Conservation (phyloP, 1,140 invertebrate genomes). For the Lasaia peninsularis region DNA sequence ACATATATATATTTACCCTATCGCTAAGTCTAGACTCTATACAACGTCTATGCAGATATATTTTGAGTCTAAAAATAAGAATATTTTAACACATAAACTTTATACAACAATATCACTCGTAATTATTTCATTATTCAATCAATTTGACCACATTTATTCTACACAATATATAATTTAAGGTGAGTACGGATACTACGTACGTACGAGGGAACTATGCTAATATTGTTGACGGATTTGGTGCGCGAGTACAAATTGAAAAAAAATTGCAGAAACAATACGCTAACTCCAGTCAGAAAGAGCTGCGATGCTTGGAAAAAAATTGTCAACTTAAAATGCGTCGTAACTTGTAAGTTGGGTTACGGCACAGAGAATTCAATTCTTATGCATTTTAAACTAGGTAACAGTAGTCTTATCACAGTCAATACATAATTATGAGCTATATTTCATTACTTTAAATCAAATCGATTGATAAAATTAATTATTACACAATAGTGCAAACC, state of each 20-base stretch:
- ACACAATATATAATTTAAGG: conserved; percentile 26
- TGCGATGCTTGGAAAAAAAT: conserved; percentile 6
- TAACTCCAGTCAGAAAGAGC: not conserved
- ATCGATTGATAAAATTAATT: not conserved
- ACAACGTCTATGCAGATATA: conserved; percentile 58
- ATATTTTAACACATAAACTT: conserved; percentile 50
- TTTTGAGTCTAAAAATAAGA: conserved; percentile 67
- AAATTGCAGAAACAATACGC: not conserved
- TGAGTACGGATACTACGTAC: conserved; percentile 22
- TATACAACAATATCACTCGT: conserved; percentile 48
- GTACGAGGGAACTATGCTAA: conserved; percentile 41
- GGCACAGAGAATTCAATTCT: conserved; percentile 35
- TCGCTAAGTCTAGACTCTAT: conserved; percentile 43
- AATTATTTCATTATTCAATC: conserved; percentile 35
- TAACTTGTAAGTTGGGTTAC: no score
- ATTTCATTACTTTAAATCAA: not conserved
- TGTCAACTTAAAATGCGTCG: no score
- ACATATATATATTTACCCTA: conserved; percentile 27
- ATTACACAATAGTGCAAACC: not conserved
- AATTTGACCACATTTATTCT: conserved; percentile 32
- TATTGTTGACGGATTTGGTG: conserved; percentile 56
- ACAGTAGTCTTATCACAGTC: conserved; percentile 51
- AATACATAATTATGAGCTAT: conserved; percentile 23
- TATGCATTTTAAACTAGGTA: conserved; percentile 43
- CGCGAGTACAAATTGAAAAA: conserved; percentile 36